Percentiles rank a stretch among this genome's conserved stretches.
Conservation (phyloP, 2,888 invertebrate genomes). For the Apoderus coryli region DNA sequence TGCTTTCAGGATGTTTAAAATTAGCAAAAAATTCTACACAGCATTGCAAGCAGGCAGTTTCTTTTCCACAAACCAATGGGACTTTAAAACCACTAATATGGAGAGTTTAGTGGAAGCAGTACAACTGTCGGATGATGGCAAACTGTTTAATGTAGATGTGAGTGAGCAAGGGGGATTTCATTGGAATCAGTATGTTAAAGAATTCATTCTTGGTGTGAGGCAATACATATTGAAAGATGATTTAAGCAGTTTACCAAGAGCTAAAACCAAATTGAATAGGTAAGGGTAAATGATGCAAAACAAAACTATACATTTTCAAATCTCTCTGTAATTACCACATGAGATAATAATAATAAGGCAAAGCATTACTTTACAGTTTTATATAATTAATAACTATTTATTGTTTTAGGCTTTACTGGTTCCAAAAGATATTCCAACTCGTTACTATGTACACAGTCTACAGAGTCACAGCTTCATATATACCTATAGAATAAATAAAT, state of each 20-base stretch:
- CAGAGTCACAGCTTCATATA: slow-evolving; percentile 10
- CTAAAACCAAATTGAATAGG: slow-evolving; percentile 51
- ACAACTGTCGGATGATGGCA: slow-evolving; percentile 36
- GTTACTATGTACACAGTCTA: slow-evolving; percentile 36
- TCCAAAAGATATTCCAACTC: slow-evolving; percentile 46
- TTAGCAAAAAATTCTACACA: slow-evolving; percentile 64
- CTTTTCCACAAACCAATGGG: slow-evolving; percentile 77
- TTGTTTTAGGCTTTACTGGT: slow-evolving; percentile 51
- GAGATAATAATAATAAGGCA: too few species aligned
- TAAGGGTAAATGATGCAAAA: slow-evolving; percentile 26
- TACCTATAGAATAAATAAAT: too few species aligned
- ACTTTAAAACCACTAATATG: slow-evolving; percentile 53
- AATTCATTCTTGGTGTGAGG: slow-evolving; percentile 73
- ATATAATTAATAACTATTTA: slow-evolving; percentile 4
- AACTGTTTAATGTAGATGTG: slow-evolving; percentile 52
- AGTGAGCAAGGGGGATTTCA: slow-evolving; percentile 38
- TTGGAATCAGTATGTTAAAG: slow-evolving; percentile 68
- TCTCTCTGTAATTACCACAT: too few species aligned
- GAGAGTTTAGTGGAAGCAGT: slow-evolving; percentile 41
- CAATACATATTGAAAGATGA: slow-evolving; percentile 69
- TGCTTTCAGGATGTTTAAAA: slow-evolving; percentile 60
- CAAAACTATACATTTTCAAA: slow-evolving; percentile 1
- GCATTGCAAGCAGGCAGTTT: slow-evolving; percentile 69
- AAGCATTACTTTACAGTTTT: neutral
- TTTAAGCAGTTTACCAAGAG: slow-evolving; percentile 45